A percentile compares a stretch with the other conserved stretches of the same genome.
phyloP scores from a whole-genome alignment of 2,113 vertebrate species.

The Passerina amoena region DNA sequence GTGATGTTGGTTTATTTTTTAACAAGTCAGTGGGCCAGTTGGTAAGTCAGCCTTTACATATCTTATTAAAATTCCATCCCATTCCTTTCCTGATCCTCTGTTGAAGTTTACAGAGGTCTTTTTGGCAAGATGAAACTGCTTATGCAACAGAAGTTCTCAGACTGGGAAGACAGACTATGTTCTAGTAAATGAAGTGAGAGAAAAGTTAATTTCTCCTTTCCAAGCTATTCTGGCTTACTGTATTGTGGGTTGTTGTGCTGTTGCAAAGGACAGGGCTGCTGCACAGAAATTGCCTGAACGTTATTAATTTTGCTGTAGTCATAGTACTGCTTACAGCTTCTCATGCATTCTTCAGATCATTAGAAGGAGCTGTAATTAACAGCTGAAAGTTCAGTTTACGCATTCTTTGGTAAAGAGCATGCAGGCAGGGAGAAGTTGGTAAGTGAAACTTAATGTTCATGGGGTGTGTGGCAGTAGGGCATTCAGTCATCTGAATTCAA shows the following conservation, averaged over 20 bases:
- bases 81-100: neutral
- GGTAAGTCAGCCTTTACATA: neutral
- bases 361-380: neutral
- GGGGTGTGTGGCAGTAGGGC: neutral
- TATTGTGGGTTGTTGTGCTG: neutral
- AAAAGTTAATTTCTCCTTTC: conserved; percentile 1
- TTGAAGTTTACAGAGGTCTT: conserved; percentile 33
- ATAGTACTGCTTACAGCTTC: neutral
- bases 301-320: neutral
- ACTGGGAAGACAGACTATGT: neutral
- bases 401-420: neutral
- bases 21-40: neutral
- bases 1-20: neutral
- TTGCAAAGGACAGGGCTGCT: neutral
- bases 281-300: neutral
- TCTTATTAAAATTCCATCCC: conserved; percentile 27
- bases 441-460: neutral
- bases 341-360: neutral
- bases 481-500: neutral
- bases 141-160: conserved; percentile 18
- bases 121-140: conserved; percentile 28
- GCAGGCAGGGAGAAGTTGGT: neutral
- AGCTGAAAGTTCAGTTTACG: neutral
- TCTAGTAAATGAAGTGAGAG: neutral
- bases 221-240: neutral